Evolutionary conservation across 2,888 invertebrate species (phyloP).

Genomic region (Hyposoter dolosus): DNA sequence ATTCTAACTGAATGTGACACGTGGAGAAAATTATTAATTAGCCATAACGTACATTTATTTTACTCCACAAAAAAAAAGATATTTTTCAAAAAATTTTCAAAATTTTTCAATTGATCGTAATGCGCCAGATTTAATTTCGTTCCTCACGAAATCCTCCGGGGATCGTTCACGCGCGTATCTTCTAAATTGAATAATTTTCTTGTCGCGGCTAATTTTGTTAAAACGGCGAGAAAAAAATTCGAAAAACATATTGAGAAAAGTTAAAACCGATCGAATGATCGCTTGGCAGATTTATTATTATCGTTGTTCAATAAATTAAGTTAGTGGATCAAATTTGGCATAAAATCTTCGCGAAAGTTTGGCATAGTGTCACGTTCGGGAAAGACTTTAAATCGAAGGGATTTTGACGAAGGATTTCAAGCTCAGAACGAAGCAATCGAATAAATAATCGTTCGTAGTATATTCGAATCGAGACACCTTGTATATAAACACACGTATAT

Average conservation of each 20-base stretch:
- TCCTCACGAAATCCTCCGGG: not conserved
- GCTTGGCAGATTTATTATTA: too few species aligned
- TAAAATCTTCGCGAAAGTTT: not conserved
- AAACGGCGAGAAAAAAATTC: not conserved
- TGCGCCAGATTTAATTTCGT: not conserved
- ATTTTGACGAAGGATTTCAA: not conserved
- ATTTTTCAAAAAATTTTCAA: not conserved
- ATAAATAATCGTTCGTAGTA: not conserved
- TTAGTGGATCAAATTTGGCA: not conserved
- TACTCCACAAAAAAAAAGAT: not conserved
- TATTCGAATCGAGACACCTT: conserved; percentile 16
- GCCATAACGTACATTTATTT: not conserved
- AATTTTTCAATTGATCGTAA: not conserved
- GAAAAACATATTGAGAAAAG: too few species aligned
- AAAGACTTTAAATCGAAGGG: not conserved
- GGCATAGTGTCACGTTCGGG: not conserved
- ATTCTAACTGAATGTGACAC: too few species aligned
- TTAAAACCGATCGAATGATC: too few species aligned
- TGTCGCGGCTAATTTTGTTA: not conserved
- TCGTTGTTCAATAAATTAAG: not conserved
- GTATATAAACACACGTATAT: conserved; percentile 1
- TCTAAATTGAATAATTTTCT: not conserved
- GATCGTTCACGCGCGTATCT: not conserved
- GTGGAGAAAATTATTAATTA: too few species aligned
- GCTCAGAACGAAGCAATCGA: not conserved